These are phyloP conservation scores for Myotis findleyi DNA, from an alignment of 2,797 vertebrate species.

Conservation along the genomic window DNA sequence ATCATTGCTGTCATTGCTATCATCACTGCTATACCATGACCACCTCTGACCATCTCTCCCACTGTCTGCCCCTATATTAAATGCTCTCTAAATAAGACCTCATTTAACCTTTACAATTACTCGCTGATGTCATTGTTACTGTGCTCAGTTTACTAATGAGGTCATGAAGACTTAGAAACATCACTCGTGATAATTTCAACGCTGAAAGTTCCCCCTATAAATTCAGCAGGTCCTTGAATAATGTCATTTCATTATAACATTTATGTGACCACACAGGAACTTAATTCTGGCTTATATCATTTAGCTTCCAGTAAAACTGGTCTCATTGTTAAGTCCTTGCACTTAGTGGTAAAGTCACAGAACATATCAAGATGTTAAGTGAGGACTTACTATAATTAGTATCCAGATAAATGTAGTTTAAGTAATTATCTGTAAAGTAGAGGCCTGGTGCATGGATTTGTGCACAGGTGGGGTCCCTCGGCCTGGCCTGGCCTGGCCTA, in stretches of 20 bases:
- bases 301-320: neutral
- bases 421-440: neutral
- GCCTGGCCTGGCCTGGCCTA: no score
- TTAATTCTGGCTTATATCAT: neutral
- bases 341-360: neutral
- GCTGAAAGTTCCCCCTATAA: neutral
- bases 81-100: neutral
- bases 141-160: neutral
- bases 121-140: neutral
- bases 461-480: no score
- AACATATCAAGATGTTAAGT: neutral
- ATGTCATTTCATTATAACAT: neutral
- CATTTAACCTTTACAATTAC: neutral
- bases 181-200: neutral
- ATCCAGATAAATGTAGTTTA: neutral
- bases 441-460: no score
- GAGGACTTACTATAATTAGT: neutral
- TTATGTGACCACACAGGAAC: neutral
- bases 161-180: neutral
- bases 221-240: neutral
- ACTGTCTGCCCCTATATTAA: neutral
- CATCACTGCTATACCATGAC: accelerated
- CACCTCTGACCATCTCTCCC: neutral
- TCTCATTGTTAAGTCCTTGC: neutral
- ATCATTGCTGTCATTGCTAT: accelerated